Conservation (phyloP, 2,113 vertebrate genomes). For the Oryctolagus cuniculus region DNA sequence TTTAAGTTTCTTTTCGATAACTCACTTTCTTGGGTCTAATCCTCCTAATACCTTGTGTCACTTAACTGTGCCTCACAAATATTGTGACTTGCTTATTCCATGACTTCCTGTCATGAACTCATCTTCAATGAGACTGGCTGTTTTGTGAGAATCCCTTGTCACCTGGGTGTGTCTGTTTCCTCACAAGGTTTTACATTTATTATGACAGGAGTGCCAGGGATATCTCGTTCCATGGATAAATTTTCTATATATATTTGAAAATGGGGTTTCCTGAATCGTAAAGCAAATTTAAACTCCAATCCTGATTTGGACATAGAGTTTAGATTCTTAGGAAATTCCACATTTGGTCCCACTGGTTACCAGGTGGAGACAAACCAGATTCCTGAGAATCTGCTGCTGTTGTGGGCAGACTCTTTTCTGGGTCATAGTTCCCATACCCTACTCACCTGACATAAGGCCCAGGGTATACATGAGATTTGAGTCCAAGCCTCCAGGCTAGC, state of each 20-base stretch:
- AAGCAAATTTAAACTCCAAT: not conserved
- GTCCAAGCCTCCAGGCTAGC: not conserved
- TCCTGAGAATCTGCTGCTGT: not conserved
- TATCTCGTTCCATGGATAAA: not conserved
- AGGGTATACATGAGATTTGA: not conserved
- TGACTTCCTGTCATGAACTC: not conserved
- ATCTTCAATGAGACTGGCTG: not conserved
- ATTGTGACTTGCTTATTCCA: not conserved
- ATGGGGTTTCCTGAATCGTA: not conserved
- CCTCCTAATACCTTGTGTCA: not conserved
- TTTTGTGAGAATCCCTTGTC: not conserved
- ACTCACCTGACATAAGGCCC: not conserved
- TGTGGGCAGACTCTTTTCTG: not conserved
- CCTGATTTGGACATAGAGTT: not conserved
- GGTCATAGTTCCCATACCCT: not conserved
- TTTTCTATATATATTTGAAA: not conserved
- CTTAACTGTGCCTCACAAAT: not conserved
- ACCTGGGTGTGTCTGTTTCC: not conserved
- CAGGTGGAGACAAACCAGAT: not conserved
- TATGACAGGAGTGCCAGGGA: not conserved
- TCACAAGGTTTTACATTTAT: not conserved
- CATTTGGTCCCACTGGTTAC: not conserved
- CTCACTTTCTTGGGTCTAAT: not conserved
- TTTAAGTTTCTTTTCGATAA: not conserved
- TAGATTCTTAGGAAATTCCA: not conserved